These are phyloP conservation scores for Holotrichia oblita DNA, from an alignment of 1,140 invertebrate genomes.

Conservation along the genomic window DNA sequence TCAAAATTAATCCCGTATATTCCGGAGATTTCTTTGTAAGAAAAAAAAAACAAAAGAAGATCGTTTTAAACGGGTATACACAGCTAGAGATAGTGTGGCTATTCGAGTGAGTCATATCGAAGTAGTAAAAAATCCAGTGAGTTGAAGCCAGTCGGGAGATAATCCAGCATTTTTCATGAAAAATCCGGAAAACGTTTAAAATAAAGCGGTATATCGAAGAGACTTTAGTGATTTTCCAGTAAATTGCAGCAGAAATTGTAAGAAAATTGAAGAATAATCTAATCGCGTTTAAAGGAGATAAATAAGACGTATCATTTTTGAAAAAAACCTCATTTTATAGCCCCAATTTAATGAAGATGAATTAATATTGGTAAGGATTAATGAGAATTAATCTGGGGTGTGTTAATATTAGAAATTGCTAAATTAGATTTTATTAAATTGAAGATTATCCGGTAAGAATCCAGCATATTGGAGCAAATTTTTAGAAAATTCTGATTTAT, in stretches of 20 bases:
- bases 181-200: background rate
- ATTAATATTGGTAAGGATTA: too few relatives aligned
- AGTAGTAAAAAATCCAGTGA: background rate
- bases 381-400: too few relatives aligned
- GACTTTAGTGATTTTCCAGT: too few relatives aligned
- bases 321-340: too few relatives aligned
- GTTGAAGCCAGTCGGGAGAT: background rate
- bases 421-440: too few relatives aligned
- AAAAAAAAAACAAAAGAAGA: background rate
- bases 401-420: too few relatives aligned
- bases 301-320: too few relatives aligned
- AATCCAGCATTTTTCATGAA: background rate
- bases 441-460: background rate
- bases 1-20: background rate
- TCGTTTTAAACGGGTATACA: background rate
- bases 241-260: too few relatives aligned
- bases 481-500: background rate
- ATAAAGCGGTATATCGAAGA: too few relatives aligned
- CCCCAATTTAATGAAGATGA: too few relatives aligned
- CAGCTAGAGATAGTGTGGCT: background rate
- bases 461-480: constrained; percentile 7
- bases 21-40: background rate
- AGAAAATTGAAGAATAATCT: too few relatives aligned
- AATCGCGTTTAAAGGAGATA: too few relatives aligned
- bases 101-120: background rate